Evolutionary conservation across 2,888 invertebrate species (phyloP).

Genomic region (Corythucha ciliata): DNA sequence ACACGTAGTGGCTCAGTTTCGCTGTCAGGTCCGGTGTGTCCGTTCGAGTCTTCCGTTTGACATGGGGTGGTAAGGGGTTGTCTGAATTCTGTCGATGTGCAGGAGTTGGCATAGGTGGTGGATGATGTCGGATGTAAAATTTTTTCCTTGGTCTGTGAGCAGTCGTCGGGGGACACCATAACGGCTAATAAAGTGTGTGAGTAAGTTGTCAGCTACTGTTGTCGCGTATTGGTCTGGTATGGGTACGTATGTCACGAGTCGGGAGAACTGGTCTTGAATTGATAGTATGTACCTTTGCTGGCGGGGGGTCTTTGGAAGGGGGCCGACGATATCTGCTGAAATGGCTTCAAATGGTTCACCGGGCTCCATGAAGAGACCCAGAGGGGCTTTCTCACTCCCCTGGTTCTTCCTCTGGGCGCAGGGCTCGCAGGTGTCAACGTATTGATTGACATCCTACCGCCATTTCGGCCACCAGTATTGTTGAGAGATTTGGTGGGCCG

Average conservation of each 20-base stretch:
- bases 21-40: too few species aligned
- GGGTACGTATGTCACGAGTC: background rate
- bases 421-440: too few species aligned
- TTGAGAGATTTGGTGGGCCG: too few species aligned
- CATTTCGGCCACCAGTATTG: too few species aligned
- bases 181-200: background rate
- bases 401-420: background rate
- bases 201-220: background rate
- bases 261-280: conserved; percentile 5
- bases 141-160: conserved; percentile 6
- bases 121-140: conserved; percentile 6
- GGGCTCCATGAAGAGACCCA: background rate
- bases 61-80: background rate
- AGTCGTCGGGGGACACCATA: background rate
- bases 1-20: too few species aligned
- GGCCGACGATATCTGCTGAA: conserved; percentile 3
- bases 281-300: conserved; percentile 1
- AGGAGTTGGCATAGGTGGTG: conserved; percentile 4
- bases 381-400: background rate
- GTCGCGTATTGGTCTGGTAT: background rate
- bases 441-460: too few species aligned
- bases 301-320: background rate
- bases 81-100: background rate
- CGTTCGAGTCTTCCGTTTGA: too few species aligned
- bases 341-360: background rate